Conservation (phyloP, 1,140 invertebrate genomes). For the Drosophila hydei region DNA sequence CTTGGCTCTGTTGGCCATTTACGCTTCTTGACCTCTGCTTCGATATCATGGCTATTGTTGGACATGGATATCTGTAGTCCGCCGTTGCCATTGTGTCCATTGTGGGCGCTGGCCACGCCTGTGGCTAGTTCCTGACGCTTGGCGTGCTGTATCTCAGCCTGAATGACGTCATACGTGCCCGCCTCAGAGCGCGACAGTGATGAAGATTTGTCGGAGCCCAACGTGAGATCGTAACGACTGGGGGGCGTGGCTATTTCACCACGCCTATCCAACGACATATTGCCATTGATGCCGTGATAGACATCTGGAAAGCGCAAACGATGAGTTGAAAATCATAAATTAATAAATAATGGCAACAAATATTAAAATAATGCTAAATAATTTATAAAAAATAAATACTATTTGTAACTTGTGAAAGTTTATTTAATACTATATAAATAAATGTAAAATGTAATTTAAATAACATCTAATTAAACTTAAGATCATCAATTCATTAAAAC, state of each 20-base stretch:
- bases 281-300: conserved; percentile 83
- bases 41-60: conserved; percentile 46
- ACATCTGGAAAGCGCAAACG: conserved; percentile 50
- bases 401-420: background rate
- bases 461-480: background rate
- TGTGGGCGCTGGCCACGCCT: conserved; percentile 63
- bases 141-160: conserved; percentile 80
- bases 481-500: conserved; percentile 10
- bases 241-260: conserved; percentile 72
- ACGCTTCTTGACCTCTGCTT: conserved; percentile 79
- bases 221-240: conserved; percentile 77
- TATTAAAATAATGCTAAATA: conserved; percentile 24
- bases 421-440: too few species aligned
- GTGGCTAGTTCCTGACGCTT: conserved; percentile 77
- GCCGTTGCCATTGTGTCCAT: conserved; percentile 65
- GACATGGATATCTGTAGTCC: conserved; percentile 16
- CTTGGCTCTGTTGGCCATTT: conserved; percentile 91
- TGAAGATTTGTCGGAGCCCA: conserved; percentile 83
- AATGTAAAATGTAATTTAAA: too few species aligned
- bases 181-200: conserved; percentile 81
- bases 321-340: conserved; percentile 2
- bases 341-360: conserved; percentile 23
- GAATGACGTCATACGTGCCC: conserved; percentile 82
- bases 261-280: conserved; percentile 82
- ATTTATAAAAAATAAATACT: conserved; percentile 7